Base-by-base conservation (phyloP, 2,888 invertebrate species). In the Marasmarcha lunaedactyla region DNA sequence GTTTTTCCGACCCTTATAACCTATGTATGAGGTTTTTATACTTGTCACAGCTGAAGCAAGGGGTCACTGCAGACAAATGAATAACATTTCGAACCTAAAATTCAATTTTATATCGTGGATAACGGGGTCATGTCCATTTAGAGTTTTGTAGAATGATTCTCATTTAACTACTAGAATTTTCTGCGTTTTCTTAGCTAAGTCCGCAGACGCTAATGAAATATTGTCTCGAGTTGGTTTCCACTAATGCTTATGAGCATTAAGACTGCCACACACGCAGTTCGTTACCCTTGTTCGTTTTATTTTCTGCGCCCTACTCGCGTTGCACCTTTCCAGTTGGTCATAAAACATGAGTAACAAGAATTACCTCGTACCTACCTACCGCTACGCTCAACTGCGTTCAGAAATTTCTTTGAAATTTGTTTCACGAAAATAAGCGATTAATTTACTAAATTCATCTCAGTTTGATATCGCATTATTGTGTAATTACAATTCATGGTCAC, bases 71-170 rank as follows among this genome's bases (percentile, higher is more conserved):
- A 65, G 63, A 70, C 63, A 64, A 67, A 30, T 30, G 11, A 30
- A 69, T 62, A n/a, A 67, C 55, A 72, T 77, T 70, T 55, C 51
- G 50, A 55, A 79, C 79, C 63, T 78, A 65, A 74, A 81, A 70
- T 79, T 79, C 77, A 76, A 79, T 73, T 59, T 54, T 55, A 54
- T 57, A 59, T 58, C 60, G 61, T 14, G 57, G 71, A 65, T 77
- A 79, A 78, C 78, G 79, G 79, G 79, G 79, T 78, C 76, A 76
- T 57, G 50, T 65, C 59, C 62, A 62, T 69, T 69, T 70, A 63
- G 57, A 70, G 10, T 9, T 30, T 11, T 30, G 30, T 9, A 3
- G 30, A 30, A 20, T 7, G 7, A 20, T 20, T 20, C 7, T 20
- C n/a, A n/a, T n/a, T n/a, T n/a, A n/a, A n/a, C n/a, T n/a, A n/a